phyloP scores from a whole-genome alignment of 2,888 invertebrate genomes.

The Megalurothrips usitatus region DNA sequence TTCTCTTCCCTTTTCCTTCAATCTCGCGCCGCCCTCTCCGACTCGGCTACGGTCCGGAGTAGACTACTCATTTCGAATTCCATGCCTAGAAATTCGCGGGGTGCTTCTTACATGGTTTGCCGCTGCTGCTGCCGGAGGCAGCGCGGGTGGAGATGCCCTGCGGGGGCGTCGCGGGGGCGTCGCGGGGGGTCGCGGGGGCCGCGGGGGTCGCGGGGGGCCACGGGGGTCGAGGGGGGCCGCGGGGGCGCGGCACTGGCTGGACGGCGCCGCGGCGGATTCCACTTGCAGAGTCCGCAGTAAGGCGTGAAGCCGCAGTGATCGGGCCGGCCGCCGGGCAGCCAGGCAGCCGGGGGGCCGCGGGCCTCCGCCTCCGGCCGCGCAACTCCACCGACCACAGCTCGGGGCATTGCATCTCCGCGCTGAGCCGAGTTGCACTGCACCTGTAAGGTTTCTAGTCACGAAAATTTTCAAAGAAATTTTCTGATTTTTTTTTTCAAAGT shows the following conservation, averaged over 20 bases:
- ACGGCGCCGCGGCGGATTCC: not conserved
- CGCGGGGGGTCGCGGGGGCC: not conserved
- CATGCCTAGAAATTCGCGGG: conserved; percentile 24
- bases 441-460: too few relatives aligned
- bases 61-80: conserved; percentile 21
- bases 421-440: too few relatives aligned
- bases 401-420: too few relatives aligned
- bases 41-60: not conserved
- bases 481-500: too few relatives aligned
- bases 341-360: too few relatives aligned
- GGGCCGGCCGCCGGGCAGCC: not conserved
- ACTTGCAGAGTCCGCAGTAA: too few relatives aligned
- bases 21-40: not conserved
- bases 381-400: too few relatives aligned
- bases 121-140: too few relatives aligned
- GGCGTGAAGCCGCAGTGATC: too few relatives aligned
- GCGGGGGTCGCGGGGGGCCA: not conserved
- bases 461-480: too few relatives aligned
- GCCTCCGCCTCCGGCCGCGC: too few relatives aligned
- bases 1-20: not conserved
- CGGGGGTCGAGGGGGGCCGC: not conserved
- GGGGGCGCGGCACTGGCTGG: not conserved
- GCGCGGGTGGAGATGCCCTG: not conserved
- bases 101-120: conserved; percentile 10
- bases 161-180: not conserved